Percentiles rank a stretch among this genome's conserved stretches.
Conservation (phyloP, 2,113 vertebrate species). For the Pteronura brasiliensis region DNA sequence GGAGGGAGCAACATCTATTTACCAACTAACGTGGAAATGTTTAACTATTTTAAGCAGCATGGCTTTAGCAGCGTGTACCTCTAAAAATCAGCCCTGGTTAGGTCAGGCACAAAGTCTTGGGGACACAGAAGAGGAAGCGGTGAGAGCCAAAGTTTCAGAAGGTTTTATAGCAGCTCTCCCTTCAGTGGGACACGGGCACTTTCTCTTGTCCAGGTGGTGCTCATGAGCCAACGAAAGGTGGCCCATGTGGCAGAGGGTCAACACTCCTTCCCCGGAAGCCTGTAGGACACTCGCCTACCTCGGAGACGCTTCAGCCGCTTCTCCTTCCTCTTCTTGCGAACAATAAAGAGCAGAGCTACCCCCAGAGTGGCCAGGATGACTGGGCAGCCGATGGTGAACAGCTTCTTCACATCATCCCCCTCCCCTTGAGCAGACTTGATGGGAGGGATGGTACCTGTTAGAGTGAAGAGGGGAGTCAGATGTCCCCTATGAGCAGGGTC, state of each 20-base stretch:
- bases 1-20: background rate
- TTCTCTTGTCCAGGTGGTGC: background rate
- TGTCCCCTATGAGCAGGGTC: background rate
- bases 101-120: background rate
- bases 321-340: slow-evolving; percentile 98
- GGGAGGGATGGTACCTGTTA: slow-evolving; percentile 93
- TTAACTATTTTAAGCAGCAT: background rate
- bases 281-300: slow-evolving; percentile 82
- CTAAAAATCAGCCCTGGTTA: background rate
- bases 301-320: slow-evolving; percentile 95
- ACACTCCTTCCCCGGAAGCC: background rate
- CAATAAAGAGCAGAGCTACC: slow-evolving; percentile 93
- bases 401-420: slow-evolving; percentile 95
- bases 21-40: background rate
- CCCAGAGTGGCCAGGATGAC: slow-evolving; percentile 95
- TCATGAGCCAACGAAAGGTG: background rate
- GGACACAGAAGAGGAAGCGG: background rate
- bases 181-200: background rate
- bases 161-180: background rate
- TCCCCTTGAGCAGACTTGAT: slow-evolving; percentile 96
- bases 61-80: background rate
- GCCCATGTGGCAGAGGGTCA: background rate
- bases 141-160: background rate
- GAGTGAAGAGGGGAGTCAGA: background rate
- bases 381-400: slow-evolving; percentile 96